phyloP scores from a whole-genome alignment of 2,113 vertebrate genomes.

The Melozone crissalis region DNA sequence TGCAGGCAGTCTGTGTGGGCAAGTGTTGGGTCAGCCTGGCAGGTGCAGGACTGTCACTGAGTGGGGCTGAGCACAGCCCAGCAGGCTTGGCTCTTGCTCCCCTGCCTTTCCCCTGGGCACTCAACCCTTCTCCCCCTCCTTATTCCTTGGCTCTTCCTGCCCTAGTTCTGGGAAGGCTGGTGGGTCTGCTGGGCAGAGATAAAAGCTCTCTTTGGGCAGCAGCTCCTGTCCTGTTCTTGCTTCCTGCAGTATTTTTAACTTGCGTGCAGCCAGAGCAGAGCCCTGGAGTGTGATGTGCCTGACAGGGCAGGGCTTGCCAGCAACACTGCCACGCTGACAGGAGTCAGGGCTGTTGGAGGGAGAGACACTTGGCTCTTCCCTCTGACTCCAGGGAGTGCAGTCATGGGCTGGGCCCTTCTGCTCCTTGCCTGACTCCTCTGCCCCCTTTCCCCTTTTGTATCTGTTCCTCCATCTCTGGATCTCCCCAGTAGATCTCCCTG shows the following conservation, averaged over 20 bases:
- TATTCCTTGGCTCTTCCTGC: background rate
- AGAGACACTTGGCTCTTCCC: background rate
- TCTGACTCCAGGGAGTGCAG: background rate
- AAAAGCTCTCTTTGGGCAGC: background rate
- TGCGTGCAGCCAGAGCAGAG: background rate
- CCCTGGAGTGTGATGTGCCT: background rate
- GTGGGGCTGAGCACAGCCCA: background rate
- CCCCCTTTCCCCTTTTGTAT: background rate
- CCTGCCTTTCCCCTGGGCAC: background rate
- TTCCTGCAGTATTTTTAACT: conserved; percentile 46
- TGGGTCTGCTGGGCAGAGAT: conserved; percentile 53
- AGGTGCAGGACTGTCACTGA: background rate
- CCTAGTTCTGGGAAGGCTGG: background rate
- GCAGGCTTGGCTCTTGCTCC: background rate
- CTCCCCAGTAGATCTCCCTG: background rate
- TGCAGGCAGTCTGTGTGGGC: background rate
- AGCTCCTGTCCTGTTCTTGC: background rate
- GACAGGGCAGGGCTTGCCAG: background rate
- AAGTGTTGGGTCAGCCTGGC: background rate
- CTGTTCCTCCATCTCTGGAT: background rate
- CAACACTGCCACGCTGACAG: background rate
- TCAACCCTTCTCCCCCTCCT: background rate
- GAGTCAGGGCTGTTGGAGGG: background rate
- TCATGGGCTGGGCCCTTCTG: conserved; percentile 7
- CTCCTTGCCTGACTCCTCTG: background rate